Evolutionary conservation across 2,888 invertebrate genomes (phyloP).

Genomic region (Tortrix viridana): DNA sequence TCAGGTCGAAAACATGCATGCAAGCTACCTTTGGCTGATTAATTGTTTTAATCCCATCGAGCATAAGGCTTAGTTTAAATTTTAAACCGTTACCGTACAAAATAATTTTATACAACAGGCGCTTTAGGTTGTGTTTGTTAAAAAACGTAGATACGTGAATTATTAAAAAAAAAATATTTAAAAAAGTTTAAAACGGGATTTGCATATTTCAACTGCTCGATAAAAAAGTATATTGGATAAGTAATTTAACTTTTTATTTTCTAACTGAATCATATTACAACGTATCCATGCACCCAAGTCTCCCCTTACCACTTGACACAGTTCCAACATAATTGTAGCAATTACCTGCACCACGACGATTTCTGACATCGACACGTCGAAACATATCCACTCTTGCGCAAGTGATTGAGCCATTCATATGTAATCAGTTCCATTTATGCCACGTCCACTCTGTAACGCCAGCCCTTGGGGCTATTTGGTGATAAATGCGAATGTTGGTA

Average conservation of each 20-base stretch:
- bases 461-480: conserved; percentile 57
- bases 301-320: conserved; percentile 73
- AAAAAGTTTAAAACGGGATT: no score
- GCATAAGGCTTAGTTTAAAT: no score
- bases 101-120: no score
- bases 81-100: no score
- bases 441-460: conserved; percentile 57
- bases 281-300: conserved; percentile 45
- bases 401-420: conserved; percentile 77
- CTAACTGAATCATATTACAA: neutral
- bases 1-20: no score
- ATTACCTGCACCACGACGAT: conserved; percentile 62
- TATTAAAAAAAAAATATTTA: no score
- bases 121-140: no score
- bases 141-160: no score
- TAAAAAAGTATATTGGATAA: neutral
- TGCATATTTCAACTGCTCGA: no score
- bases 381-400: conserved; percentile 76
- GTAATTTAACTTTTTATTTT: conserved; percentile 6
- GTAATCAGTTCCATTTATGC: conserved; percentile 68
- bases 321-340: conserved; percentile 79
- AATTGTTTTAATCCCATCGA: no score
- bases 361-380: conserved; percentile 68
- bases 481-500: conserved; percentile 19
- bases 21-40: no score